Conservation (phyloP, 2,797 vertebrate species). For the Xiphophorus birchmanni region DNA sequence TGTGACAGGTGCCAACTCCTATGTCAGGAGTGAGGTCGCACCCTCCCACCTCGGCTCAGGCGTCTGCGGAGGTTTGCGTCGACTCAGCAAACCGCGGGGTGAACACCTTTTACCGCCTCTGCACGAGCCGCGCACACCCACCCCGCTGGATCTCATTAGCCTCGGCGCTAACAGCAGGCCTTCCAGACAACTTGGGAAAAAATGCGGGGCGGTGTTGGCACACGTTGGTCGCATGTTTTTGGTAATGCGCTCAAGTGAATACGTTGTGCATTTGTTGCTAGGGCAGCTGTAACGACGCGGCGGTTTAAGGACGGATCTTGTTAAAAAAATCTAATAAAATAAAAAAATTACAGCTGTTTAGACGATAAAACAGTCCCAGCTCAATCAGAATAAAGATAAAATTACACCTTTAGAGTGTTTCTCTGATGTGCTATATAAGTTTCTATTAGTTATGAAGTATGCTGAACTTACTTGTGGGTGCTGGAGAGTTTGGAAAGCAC, state of each 20-base stretch:
- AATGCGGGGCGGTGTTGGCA: constrained; percentile 30
- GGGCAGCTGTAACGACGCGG: constrained; percentile 55
- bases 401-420: constrained; percentile 30
- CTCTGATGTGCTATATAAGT: neutral
- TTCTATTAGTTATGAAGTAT: neutral
- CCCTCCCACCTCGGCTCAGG: constrained; percentile 61
- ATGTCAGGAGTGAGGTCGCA: constrained; percentile 80
- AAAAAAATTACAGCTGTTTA: constrained; percentile 35
- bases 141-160: constrained; percentile 88
- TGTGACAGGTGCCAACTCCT: constrained; percentile 67
- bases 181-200: constrained; percentile 77
- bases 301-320: constrained; percentile 4
- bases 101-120: constrained; percentile 74
- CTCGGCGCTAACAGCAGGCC: constrained; percentile 82
- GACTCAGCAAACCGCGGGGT: constrained; percentile 88
- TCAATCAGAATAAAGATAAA: constrained; percentile 25
- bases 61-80: constrained; percentile 89
- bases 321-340: constrained; percentile 1
- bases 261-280: constrained; percentile 85
- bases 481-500: neutral
- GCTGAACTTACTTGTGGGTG: neutral
- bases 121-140: constrained; percentile 75
- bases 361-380: constrained; percentile 27
- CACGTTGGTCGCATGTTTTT: constrained; percentile 86
- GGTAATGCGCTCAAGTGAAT: constrained; percentile 85